Base-by-base conservation (phyloP, 2,888 invertebrate species). In the Leptinotarsa tumamoca region DNA sequence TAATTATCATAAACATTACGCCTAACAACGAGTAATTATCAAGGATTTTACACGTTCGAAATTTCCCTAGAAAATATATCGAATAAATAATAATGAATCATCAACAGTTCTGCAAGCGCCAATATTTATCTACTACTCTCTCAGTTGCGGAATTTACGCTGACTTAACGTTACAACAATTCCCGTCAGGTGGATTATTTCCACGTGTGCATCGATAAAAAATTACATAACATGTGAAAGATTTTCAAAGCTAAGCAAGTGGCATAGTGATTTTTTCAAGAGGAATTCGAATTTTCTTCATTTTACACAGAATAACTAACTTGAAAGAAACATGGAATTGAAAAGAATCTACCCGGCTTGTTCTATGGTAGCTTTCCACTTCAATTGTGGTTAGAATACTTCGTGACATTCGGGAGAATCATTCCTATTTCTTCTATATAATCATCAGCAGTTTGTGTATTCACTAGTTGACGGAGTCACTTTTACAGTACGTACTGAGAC, bases 41-140 rank as follows among this genome's bases (percentile, higher is more conserved):
- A 75, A 74, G 77, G 75, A 75, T 73, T 76, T 52, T 70, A 71
- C 76, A 72, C 71, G 68, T 70, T 72, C 61, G n/a, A 74, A 72
- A 49, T 78, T 78, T 74, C 76, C 71, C 56, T 71, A 56, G 74
- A 78, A 78, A 68, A 67, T 61, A 49, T 18, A 70, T 69, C 58
- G 61, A 69, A 67, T 68, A 71, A 75, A 73, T 71, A 43, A 21
- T 23, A 33, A 73, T 76, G 76, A 72, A 61, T 76, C 76, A 70
- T 63, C 27, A 33, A 33, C 63, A 63, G n/a, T 33, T 63, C 49
- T 17, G 58, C 10, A 70, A 71, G 74, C 74, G 71, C 74, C 74
- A 71, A 51, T 67, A 67, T 58, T 52, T 49, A 77, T 73, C 72
- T 72, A 72, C 67, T 33, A 33, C 33, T 33, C 7, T 54, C 72